phyloP scores from a whole-genome alignment of 2,113 vertebrate species.

The Pterophyllum scalare region DNA sequence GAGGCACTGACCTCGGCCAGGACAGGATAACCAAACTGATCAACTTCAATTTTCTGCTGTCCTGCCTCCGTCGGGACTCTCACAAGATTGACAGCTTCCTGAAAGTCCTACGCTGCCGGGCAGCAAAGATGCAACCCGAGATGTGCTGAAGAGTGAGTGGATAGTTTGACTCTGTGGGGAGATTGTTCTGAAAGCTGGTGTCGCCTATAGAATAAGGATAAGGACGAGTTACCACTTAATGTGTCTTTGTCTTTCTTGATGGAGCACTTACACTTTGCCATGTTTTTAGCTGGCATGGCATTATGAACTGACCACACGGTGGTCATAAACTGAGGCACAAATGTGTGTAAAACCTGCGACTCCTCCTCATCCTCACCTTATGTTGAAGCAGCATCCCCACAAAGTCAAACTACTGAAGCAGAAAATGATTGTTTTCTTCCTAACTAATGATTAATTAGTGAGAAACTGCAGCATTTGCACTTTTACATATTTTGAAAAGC shows the following conservation, averaged over 20 bases:
- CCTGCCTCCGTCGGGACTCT: slow-evolving; percentile 83
- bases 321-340: not conserved
- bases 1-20: slow-evolving; percentile 58
- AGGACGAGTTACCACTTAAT: not conserved
- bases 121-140: slow-evolving; percentile 70
- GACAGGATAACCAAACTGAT: slow-evolving; percentile 75
- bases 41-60: slow-evolving; percentile 82
- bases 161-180: not conserved
- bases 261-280: not conserved
- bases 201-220: not conserved
- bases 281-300: slow-evolving; percentile 50
- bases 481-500: slow-evolving; percentile 26
- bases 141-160: slow-evolving; percentile 65
- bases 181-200: not conserved
- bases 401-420: not conserved
- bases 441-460: not conserved
- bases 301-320: not conserved
- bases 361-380: slow-evolving; percentile 10
- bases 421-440: not conserved
- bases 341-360: not conserved
- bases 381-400: not conserved
- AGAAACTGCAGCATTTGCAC: slow-evolving; percentile 55
- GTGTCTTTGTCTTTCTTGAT: not conserved
- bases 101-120: slow-evolving; percentile 82
- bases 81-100: slow-evolving; percentile 87